Evolutionary conservation across 2,888 invertebrate species (phyloP).

Genomic region (Tenthredo distinguenda): DNA sequence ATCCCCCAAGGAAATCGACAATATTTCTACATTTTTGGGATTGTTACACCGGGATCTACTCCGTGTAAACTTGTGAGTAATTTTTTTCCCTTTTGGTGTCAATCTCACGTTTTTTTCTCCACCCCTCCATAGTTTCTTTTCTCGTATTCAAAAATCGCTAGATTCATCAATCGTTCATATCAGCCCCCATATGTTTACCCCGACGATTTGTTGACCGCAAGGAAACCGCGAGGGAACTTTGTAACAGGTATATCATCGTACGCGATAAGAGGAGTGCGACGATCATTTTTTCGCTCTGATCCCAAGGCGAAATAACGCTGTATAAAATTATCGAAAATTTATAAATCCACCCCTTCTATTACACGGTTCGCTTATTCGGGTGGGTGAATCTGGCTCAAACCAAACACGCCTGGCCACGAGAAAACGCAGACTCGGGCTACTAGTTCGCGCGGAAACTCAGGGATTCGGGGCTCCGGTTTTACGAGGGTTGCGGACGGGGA

Average conservation of each 20-base stretch:
- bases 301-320: background rate
- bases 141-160: background rate
- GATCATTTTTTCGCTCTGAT: background rate
- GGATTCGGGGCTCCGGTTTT: slow-evolving; percentile 3
- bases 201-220: background rate
- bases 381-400: slow-evolving; percentile 5
- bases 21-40: slow-evolving; percentile 39
- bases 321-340: slow-evolving; percentile 7
- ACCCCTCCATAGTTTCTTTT: background rate
- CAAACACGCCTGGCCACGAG: background rate
- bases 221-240: background rate
- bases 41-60: slow-evolving; percentile 39
- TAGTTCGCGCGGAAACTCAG: slow-evolving; percentile 34
- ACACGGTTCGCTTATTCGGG: background rate
- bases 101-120: background rate
- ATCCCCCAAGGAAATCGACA: background rate
- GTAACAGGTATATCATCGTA: background rate
- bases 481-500: background rate
- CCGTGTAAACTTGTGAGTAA: slow-evolving; percentile 39
- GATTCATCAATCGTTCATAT: background rate
- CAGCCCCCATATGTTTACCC: background rate
- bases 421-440: background rate
- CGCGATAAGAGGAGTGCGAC: background rate
- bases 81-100: background rate
- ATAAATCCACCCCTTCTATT: background rate